A percentile compares a stretch with the other conserved stretches of the same genome.
These are phyloP conservation scores for Aegotheles bennettii DNA, from an alignment of 2,113 vertebrate species.

Conservation along the genomic window DNA sequence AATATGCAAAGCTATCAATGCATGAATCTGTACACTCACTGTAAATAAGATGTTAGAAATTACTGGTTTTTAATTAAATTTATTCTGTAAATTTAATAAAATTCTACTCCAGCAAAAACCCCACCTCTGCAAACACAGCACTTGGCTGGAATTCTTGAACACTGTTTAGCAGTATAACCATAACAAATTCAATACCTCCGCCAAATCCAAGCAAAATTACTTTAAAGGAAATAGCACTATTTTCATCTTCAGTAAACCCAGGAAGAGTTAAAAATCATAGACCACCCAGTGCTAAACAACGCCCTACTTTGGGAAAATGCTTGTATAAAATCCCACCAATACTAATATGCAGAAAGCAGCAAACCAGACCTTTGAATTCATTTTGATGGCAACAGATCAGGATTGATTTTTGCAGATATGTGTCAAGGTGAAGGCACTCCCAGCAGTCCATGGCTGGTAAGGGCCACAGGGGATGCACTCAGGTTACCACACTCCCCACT, in stretches of 20 bases:
- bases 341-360: not conserved
- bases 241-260: not conserved
- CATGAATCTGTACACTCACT: not conserved
- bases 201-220: not conserved
- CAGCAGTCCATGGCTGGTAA: not conserved
- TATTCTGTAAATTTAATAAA: conserved; percentile 50
- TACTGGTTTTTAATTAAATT: conserved; percentile 47
- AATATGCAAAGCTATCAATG: conserved; percentile 46
- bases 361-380: not conserved
- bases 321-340: not conserved
- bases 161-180: not conserved
- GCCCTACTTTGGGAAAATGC: not conserved
- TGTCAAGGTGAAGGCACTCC: not conserved
- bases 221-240: not conserved
- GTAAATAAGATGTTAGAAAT: conserved; percentile 37
- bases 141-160: not conserved
- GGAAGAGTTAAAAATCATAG: not conserved
- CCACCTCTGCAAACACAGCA: not conserved
- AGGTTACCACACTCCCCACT: not conserved
- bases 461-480: not conserved
- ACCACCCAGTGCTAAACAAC: conserved; percentile 25
- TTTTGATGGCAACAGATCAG: not conserved
- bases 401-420: not conserved
- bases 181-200: not conserved
- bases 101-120: not conserved